Evolutionary conservation across 2,888 invertebrate genomes (phyloP).

Genomic region (Andrena bucephala): DNA sequence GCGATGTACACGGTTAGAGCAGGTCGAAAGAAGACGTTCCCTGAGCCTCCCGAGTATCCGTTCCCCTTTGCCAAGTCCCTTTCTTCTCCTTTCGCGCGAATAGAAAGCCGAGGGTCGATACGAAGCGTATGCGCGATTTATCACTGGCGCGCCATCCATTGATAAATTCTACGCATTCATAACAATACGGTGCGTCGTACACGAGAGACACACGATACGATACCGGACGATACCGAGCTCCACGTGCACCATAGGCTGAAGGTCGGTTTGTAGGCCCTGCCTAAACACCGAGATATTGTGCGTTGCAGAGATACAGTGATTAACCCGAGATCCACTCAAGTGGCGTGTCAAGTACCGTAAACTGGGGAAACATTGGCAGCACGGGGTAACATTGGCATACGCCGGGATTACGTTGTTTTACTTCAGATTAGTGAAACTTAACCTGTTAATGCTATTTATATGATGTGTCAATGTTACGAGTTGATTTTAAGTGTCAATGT

Average conservation of each 20-base stretch:
- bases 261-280: constrained; percentile 5
- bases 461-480: too few species aligned
- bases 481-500: too few species aligned
- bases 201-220: constrained; percentile 78
- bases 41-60: constrained; percentile 18
- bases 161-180: constrained; percentile 84
- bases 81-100: constrained; percentile 69
- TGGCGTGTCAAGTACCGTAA: too few species aligned
- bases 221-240: constrained; percentile 57
- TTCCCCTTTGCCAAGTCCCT: constrained; percentile 16
- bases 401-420: too few species aligned
- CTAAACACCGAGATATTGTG: constrained; percentile 25
- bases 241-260: constrained; percentile 1
- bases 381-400: too few species aligned
- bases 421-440: too few species aligned
- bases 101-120: constrained; percentile 76
- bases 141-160: constrained; percentile 83
- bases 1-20: constrained; percentile 65
- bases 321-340: constrained; percentile 31
- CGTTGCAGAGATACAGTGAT: constrained; percentile 43
- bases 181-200: constrained; percentile 72
- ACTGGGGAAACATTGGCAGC: too few species aligned
- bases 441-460: too few species aligned
- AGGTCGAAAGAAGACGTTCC: constrained; percentile 70
- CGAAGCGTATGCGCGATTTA: constrained; percentile 79